Percentiles rank a stretch among this genome's conserved stretches.
Evolutionary conservation across 1,140 invertebrate genomes (phyloP).

Genomic region (Diorhabda carinulata): DNA sequence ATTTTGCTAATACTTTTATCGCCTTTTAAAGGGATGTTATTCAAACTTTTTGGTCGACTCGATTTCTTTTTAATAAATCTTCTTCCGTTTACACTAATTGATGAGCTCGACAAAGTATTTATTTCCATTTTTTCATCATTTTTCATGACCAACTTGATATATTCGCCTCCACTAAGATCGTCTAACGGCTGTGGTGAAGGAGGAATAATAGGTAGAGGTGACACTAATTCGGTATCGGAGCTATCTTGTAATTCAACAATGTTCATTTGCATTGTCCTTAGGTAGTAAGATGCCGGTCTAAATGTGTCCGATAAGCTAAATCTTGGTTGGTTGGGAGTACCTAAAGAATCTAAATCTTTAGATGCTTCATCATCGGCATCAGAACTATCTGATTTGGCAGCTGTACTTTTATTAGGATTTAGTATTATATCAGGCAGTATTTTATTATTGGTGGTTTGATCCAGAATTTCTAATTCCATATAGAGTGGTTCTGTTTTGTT

Average conservation of each 20-base stretch:
- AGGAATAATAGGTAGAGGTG: conserved; percentile 72
- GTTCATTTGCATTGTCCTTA: conserved; percentile 60
- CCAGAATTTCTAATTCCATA: conserved; percentile 63
- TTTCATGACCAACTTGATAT: not conserved
- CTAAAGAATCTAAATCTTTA: conserved; percentile 68
- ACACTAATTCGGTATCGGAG: conserved; percentile 76
- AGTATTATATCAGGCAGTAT: conserved; percentile 65
- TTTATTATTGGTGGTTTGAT: conserved; percentile 29
- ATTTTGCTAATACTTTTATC: too few species aligned
- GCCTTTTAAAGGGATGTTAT: too few species aligned
- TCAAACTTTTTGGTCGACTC: too few species aligned
- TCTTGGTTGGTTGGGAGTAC: conserved; percentile 63
- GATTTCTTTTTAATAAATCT: too few species aligned
- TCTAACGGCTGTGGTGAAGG: conserved; percentile 68
- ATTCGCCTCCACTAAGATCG: conserved; percentile 52
- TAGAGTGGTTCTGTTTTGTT: conserved; percentile 72
- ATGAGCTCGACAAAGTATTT: too few species aligned
- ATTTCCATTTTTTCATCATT: not conserved
- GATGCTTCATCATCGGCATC: conserved; percentile 82
- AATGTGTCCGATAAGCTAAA: conserved; percentile 85
- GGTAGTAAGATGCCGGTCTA: conserved; percentile 79
- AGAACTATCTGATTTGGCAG: conserved; percentile 62
- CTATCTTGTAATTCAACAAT: conserved; percentile 68
- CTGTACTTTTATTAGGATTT: conserved; percentile 47
- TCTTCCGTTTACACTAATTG: too few species aligned